Conservation (phyloP, 2,888 invertebrate genomes). For the Dryococelus australis region DNA sequence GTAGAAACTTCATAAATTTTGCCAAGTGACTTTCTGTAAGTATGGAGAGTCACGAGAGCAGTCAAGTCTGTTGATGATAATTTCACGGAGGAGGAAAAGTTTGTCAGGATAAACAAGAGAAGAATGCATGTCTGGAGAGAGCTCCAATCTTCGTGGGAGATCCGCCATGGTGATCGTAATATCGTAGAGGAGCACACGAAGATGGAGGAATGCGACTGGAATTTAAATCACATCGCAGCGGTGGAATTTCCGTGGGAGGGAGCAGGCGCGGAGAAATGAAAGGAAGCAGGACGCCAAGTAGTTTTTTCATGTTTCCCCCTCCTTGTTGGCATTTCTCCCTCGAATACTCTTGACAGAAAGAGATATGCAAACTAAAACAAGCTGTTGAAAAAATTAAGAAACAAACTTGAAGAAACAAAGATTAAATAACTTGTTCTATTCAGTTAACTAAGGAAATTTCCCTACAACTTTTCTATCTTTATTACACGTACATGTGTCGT, state of each 20-base stretch:
- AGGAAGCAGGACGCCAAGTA: not conserved
- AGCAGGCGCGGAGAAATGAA: not conserved
- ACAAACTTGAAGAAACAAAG: too few species aligned
- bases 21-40: too few species aligned
- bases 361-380: not conserved
- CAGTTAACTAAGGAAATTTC: too few species aligned
- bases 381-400: too few species aligned
- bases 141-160: not conserved
- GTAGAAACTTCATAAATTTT: too few species aligned
- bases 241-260: not conserved
- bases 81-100: not conserved
- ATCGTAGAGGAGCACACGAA: not conserved
- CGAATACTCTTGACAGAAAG: not conserved
- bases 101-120: not conserved
- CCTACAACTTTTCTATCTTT: too few species aligned
- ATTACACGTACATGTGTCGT: too few species aligned
- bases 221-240: conserved; percentile 2
- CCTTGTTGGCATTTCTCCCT: not conserved
- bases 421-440: too few species aligned
- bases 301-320: not conserved
- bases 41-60: too few species aligned
- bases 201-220: not conserved
- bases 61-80: not conserved
- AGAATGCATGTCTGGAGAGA: not conserved
- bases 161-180: not conserved